Conservation (phyloP, 2,113 vertebrate species). For the Chrysochloris asiatica region DNA sequence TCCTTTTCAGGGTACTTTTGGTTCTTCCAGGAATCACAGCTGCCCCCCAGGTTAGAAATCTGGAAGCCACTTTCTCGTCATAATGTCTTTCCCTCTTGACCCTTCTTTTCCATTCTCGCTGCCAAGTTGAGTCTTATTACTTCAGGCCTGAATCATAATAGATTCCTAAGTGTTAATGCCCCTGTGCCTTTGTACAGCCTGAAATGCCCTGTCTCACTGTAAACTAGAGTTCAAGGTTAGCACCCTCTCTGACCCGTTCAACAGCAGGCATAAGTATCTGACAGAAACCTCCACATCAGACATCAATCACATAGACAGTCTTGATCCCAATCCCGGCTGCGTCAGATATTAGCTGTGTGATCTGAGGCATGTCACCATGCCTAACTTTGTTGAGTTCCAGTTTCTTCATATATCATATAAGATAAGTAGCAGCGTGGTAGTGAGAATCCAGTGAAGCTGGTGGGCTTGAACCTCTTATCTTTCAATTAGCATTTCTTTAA, state of each 20-base stretch:
- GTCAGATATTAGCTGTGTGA: neutral
- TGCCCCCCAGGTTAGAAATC: neutral
- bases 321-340: neutral
- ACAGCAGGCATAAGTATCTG: neutral
- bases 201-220: neutral
- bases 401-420: neutral
- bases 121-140: slow-evolving; percentile 44
- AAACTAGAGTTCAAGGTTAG: neutral
- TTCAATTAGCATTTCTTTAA: no score
- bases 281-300: neutral
- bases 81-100: neutral
- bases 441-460: neutral
- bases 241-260: neutral
- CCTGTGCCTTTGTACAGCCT: neutral
- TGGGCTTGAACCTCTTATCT: no score
- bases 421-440: neutral
- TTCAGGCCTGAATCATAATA: neutral
- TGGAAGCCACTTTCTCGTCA: slow-evolving; percentile 16
- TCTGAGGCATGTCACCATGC: neutral
- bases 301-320: no score
- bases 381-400: neutral
- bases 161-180: neutral
- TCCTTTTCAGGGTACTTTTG: neutral
- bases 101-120: slow-evolving; percentile 47
- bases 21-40: neutral